Evolutionary conservation across 2,888 invertebrate species (phyloP).

Genomic region (Andrena marginata): DNA sequence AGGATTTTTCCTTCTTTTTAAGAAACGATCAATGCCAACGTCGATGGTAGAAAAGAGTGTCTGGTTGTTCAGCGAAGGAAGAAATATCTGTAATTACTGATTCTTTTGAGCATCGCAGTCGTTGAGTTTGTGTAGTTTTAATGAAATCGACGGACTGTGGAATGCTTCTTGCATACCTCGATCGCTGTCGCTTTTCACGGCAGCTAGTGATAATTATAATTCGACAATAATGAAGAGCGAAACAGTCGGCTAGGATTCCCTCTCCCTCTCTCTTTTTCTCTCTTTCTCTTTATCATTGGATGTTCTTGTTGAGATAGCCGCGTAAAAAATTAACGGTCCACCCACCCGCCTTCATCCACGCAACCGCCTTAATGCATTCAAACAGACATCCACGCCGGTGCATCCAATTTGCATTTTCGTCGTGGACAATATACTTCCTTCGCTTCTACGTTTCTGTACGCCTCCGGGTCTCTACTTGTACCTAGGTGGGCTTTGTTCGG

Average conservation of each 20-base stretch:
- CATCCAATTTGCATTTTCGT: constrained; percentile 67
- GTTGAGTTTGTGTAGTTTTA: constrained; percentile 17
- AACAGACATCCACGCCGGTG: constrained; percentile 34
- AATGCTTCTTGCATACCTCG: background rate
- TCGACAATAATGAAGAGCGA: constrained; percentile 54
- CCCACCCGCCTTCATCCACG: constrained; percentile 30
- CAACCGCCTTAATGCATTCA: constrained; percentile 45
- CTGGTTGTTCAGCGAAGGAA: background rate
- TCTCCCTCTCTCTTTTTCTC: constrained; percentile 6
- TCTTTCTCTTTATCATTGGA: constrained; percentile 39
- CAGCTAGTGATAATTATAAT: constrained; percentile 62
- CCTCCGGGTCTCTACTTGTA: background rate
- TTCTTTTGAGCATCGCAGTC: constrained; percentile 15
- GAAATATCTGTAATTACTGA: constrained; percentile 11
- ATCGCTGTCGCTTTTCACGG: constrained; percentile 9
- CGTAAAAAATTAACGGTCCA: constrained; percentile 67
- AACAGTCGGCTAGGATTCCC: constrained; percentile 36
- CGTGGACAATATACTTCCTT: constrained; percentile 51
- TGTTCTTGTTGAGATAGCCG: constrained; percentile 28
- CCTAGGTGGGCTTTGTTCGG: background rate
- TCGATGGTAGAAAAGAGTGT: background rate
- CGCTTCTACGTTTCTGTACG: background rate
- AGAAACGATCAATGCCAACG: constrained; percentile 4
- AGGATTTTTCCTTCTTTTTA: background rate
- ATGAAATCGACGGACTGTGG: constrained; percentile 24